phyloP scores from a whole-genome alignment of 1,140 invertebrate species.

The Aphelenchoides besseyi region DNA sequence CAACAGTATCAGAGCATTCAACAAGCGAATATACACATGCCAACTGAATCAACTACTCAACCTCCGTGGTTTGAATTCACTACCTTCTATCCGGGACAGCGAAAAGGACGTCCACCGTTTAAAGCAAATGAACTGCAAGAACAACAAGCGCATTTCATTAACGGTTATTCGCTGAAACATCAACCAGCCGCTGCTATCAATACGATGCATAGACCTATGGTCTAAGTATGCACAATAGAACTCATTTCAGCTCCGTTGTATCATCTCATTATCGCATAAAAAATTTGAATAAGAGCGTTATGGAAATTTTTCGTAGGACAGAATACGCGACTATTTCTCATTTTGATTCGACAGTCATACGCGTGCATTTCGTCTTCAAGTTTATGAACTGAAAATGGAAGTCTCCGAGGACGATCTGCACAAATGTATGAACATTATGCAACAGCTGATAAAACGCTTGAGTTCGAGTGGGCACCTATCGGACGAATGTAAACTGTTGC shows the following conservation, averaged over 20 bases:
- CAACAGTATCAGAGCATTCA: neutral
- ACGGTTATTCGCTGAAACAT: no score
- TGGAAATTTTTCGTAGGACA: no score
- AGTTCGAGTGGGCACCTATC: neutral
- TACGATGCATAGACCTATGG: no score
- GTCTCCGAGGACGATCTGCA: neutral
- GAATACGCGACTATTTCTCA: no score
- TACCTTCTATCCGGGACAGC: conserved; percentile 10
- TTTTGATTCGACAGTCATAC: neutral
- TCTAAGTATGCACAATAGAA: no score
- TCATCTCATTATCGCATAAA: no score
- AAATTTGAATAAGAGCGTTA: no score
- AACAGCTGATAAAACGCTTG: neutral
- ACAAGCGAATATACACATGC: neutral
- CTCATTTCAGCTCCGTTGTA: no score
- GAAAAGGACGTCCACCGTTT: neutral
- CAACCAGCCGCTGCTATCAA: no score
- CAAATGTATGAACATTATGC: neutral
- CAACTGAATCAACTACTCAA: neutral
- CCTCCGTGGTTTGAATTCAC: conserved; percentile 10
- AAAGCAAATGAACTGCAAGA: neutral
- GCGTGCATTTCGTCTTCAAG: neutral
- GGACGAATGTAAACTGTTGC: neutral
- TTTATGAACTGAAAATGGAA: neutral
- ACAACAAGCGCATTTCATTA: neutral